Conservation (phyloP, 2,797 vertebrate species). For the Pangasius larnaudii region DNA sequence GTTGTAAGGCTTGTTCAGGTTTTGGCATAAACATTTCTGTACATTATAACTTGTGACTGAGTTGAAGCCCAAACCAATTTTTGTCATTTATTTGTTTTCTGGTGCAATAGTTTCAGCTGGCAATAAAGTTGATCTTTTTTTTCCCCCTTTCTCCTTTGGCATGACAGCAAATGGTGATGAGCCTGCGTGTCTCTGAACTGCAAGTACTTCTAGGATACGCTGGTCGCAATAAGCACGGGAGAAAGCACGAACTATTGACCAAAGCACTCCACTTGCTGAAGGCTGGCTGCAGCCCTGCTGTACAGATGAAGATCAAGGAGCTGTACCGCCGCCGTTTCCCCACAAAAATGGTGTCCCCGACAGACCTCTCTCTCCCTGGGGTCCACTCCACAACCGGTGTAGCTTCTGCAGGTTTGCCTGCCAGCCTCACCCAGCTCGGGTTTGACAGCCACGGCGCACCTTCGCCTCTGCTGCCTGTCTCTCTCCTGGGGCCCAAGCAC, state of each 20-base stretch:
- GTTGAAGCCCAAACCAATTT: background rate
- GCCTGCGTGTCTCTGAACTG: slow-evolving; percentile 98
- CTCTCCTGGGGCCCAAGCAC: slow-evolving; percentile 95
- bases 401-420: slow-evolving; percentile 73
- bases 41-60: background rate
- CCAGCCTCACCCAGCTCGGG: slow-evolving; percentile 86
- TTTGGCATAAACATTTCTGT: background rate
- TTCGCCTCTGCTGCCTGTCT: slow-evolving; percentile 92
- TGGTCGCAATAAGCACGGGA: slow-evolving; percentile 97
- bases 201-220: slow-evolving; percentile 99
- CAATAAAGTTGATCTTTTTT: background rate
- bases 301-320: slow-evolving; percentile 99
- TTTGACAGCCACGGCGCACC: slow-evolving; percentile 87
- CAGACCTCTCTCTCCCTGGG: slow-evolving; percentile 88
- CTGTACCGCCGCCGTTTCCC: slow-evolving; percentile 97
- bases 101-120: background rate
- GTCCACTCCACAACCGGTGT: slow-evolving; percentile 84
- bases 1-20: background rate
- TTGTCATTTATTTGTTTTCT: background rate
- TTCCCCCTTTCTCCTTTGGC: background rate
- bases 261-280: slow-evolving; percentile 97
- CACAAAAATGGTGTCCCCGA: slow-evolving; percentile 95
- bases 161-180: slow-evolving; percentile 99
- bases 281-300: slow-evolving; percentile 96
- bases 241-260: slow-evolving; percentile 99